Evolutionary conservation across 2,888 invertebrate genomes (phyloP), one percentile per base, ranked within the genome.

Genomic region (Argyresthia goedartella): DNA sequence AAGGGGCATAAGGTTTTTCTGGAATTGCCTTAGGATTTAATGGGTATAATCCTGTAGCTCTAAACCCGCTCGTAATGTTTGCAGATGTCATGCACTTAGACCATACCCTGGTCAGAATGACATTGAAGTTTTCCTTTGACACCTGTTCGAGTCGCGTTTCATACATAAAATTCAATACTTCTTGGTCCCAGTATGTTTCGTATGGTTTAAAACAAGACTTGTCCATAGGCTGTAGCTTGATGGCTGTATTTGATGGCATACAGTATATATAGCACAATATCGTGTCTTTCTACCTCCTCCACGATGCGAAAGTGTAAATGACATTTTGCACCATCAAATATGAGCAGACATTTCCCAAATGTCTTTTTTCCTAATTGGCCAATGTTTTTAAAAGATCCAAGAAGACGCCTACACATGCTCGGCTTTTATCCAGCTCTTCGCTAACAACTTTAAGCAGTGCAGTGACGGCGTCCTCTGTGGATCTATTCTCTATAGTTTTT

Each of bases 211-310:
- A 49, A 39, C 47, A 48, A 9, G 55, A 52, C 51, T 59, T 59
- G 43, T 59, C 59, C n/a, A 59, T 42, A 14, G 59, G 59, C 36
- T 59, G 57, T 14, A 58, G 36, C 35, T 57, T 56, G 33, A 56
- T 55, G 1, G 57, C 55, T 13, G 57, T 58, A 34, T 55, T 58
- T 10, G 52, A 53, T 9, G 57, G 57, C 8, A 57, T 15, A 35
- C 58, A 58, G n/a, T n/a, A n/a, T n/a, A 44, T 53, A 58, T 6
- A 58, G 49, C 8, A 41, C 53, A 33, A 59, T 59, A 10, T 56
- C 48, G 46, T 53, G 15, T 53, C 51, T 50, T n/a, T 56, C 57
- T 14, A 57, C 55, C 43, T 9, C 42, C 10, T 57, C 56, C 7
- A 53, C 54, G 39, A 54, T 52, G 6, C 33, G 6, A 41, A 16